Evolutionary conservation across 2,888 invertebrate species (phyloP).

Genomic region (Lamproptera curius): DNA sequence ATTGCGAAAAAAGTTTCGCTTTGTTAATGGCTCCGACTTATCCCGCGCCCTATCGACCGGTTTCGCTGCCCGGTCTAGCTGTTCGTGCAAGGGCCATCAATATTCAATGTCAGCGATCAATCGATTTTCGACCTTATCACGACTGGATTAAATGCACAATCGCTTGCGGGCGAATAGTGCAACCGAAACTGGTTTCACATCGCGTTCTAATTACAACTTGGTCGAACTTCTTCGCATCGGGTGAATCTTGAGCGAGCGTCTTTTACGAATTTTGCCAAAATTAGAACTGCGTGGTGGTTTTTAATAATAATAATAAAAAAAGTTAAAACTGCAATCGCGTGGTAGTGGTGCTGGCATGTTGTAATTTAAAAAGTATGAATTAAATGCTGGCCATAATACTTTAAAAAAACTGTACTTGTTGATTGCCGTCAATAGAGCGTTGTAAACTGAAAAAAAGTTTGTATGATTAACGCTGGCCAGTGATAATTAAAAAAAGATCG

Average conservation of each 20-base stretch:
- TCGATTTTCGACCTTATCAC: conserved; percentile 21
- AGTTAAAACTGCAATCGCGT: too few relatives aligned
- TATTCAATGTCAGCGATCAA: conserved; percentile 10
- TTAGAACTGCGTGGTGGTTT: too few relatives aligned
- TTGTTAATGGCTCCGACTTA: conserved; percentile 24
- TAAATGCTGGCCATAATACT: too few relatives aligned
- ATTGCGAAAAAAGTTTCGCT: conserved; percentile 21
- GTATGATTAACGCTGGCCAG: too few relatives aligned
- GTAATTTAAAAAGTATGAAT: too few relatives aligned
- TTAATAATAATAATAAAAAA: too few relatives aligned
- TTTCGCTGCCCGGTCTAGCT: conserved; percentile 32
- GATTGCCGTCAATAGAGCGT: too few relatives aligned
- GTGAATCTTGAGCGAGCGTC: conserved; percentile 12
- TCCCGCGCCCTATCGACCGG: conserved; percentile 32
- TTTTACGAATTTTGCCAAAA: too few relatives aligned
- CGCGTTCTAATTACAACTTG: conserved; percentile 19
- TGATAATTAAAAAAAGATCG: too few relatives aligned
- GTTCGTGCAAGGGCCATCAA: conserved; percentile 29
- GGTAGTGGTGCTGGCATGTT: too few relatives aligned
- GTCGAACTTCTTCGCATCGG: conserved; percentile 13
- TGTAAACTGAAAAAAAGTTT: too few relatives aligned
- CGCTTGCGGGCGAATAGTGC: conserved; percentile 1
- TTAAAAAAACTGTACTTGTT: too few relatives aligned
- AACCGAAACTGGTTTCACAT: conserved; percentile 21
- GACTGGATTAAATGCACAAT: conserved; percentile 15